These are phyloP conservation scores for Ooceraea biroi DNA, from an alignment of 1,140 invertebrate species.

Conservation along the genomic window DNA sequence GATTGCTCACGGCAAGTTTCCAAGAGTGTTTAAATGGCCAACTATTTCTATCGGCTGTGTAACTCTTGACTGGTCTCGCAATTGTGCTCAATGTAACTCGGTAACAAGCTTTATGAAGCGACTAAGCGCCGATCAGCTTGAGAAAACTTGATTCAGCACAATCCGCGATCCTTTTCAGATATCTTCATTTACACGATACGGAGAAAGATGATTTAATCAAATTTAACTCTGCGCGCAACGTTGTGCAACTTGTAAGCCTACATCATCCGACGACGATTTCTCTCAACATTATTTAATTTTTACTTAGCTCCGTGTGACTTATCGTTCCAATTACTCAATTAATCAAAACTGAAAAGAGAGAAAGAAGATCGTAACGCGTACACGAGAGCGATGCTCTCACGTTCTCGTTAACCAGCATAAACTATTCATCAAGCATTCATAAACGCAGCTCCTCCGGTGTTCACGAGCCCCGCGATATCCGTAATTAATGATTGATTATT, in stretches of 20 bases:
- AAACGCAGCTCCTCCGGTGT: neutral
- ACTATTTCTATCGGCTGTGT: neutral
- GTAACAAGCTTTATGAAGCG: no score
- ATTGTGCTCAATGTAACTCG: no score
- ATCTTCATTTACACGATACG: no score
- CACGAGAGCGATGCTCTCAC: neutral
- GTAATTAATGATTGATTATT: slow-evolving; percentile 48
- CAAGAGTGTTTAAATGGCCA: no score
- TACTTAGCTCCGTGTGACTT: neutral
- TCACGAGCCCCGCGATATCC: neutral
- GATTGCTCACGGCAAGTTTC: neutral
- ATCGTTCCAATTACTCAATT: neutral
- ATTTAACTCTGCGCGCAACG: no score
- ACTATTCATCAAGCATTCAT: slow-evolving; percentile 21
- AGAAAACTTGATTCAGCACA: no score
- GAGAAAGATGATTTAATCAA: no score
- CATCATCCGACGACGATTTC: no score
- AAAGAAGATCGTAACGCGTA: neutral
- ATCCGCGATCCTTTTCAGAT: no score
- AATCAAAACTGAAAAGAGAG: neutral
- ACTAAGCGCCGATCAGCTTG: no score
- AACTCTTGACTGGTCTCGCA: neutral
- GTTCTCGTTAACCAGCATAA: slow-evolving; percentile 6
- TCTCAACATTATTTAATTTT: neutral
- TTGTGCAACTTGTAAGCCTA: no score